phyloP scores from a whole-genome alignment of 2,888 invertebrate genomes.

The Achlya flavicornis region DNA sequence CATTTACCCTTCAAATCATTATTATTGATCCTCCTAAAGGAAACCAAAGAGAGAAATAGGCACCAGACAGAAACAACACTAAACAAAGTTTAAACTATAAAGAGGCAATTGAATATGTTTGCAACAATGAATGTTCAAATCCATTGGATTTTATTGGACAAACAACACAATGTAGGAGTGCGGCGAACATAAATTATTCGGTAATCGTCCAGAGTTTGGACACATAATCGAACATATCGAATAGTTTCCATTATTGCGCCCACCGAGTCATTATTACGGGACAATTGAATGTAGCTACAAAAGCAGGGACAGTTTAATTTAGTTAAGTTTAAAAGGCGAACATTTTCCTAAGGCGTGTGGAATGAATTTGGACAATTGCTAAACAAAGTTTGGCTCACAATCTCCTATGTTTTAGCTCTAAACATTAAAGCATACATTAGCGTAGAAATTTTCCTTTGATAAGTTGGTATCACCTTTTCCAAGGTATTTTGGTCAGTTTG shows the following conservation, averaged over 20 bases:
- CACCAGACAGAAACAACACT: neutral
- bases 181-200: slow-evolving; percentile 47
- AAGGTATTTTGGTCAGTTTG: too few species aligned
- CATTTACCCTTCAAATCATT: too few species aligned
- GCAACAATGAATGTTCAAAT: slow-evolving; percentile 6
- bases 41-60: neutral
- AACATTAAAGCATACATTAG: too few species aligned
- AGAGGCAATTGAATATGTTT: neutral
- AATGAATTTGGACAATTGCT: neutral
- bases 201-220: slow-evolving; percentile 49
- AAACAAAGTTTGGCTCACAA: too few species aligned
- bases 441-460: too few species aligned
- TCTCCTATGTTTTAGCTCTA: too few species aligned
- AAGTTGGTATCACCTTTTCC: too few species aligned
- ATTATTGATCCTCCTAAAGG: neutral
- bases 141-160: slow-evolving; percentile 23
- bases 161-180: slow-evolving; percentile 21
- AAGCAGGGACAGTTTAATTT: slow-evolving; percentile 28
- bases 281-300: slow-evolving; percentile 41
- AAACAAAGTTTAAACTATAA: neutral
- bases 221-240: slow-evolving; percentile 39
- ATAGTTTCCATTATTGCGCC: slow-evolving; percentile 37
- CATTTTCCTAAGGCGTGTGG: neutral
- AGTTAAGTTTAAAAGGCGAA: slow-evolving; percentile 37
- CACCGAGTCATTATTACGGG: slow-evolving; percentile 36